phyloP scores from a whole-genome alignment of 2,888 invertebrate species.

The Hemaris fuciformis region DNA sequence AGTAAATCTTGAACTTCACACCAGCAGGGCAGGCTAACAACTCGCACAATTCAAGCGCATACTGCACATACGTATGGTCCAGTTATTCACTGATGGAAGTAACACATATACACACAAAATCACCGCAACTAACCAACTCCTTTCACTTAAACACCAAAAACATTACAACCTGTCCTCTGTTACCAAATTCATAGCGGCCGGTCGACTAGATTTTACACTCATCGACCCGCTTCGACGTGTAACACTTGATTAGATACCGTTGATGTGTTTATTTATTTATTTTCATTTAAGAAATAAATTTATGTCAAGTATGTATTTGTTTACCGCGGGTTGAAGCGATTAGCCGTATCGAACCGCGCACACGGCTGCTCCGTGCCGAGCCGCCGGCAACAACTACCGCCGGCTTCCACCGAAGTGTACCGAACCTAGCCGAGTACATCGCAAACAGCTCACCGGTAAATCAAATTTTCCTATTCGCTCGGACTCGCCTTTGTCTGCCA shows the following conservation, averaged over 20 bases:
- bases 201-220: constrained; percentile 53
- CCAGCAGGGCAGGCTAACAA: constrained; percentile 11
- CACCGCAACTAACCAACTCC: constrained; percentile 54
- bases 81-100: constrained; percentile 43
- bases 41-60: constrained; percentile 40
- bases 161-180: constrained; percentile 53
- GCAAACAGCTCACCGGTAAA: constrained; percentile 47
- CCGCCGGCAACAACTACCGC: constrained; percentile 54
- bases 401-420: constrained; percentile 38
- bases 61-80: constrained; percentile 41
- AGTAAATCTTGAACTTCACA: neutral
- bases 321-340: constrained; percentile 51
- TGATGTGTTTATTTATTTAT: constrained; percentile 29
- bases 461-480: constrained; percentile 52
- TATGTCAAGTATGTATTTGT: constrained; percentile 61
- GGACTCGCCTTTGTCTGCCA: constrained; percentile 24
- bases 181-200: constrained; percentile 62
- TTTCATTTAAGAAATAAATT: constrained; percentile 58
- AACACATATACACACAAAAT: constrained; percentile 57
- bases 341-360: constrained; percentile 28
- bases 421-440: constrained; percentile 49
- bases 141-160: constrained; percentile 70
- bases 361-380: constrained; percentile 36
- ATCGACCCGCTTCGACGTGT: neutral
- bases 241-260: constrained; percentile 12